Conservation (phyloP, 2,113 vertebrate species). For the Atlantisia rogersi region DNA sequence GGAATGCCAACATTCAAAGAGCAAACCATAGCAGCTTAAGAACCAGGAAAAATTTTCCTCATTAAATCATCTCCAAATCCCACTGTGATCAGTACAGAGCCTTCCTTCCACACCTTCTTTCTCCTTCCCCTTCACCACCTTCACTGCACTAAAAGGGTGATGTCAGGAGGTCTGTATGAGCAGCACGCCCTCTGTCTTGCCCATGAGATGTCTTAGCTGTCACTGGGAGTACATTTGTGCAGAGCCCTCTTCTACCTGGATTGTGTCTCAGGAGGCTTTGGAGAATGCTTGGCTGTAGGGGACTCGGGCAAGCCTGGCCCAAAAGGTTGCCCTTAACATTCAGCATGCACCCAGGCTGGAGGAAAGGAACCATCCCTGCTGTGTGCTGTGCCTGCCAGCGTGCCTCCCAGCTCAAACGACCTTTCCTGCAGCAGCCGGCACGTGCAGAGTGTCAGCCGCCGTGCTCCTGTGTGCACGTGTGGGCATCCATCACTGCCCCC, state of each 20-base stretch:
- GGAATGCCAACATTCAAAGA: constrained; percentile 50
- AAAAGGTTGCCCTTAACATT: not conserved
- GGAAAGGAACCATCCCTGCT: not conserved
- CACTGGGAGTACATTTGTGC: fast-evolving
- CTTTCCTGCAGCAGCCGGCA: not conserved
- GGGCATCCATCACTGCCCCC: not conserved
- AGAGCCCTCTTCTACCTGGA: fast-evolving
- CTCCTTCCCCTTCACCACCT: not conserved
- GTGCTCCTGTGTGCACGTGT: not conserved
- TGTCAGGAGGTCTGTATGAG: not conserved
- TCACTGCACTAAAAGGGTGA: not conserved
- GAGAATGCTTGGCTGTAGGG: not conserved
- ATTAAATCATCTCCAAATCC: constrained; percentile 14
- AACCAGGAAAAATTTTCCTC: not conserved
- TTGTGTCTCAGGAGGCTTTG: not conserved
- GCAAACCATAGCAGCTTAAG: constrained; percentile 47
- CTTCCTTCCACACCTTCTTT: not conserved
- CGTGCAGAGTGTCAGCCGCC: not conserved
- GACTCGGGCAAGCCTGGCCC: not conserved
- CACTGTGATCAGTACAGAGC: not conserved
- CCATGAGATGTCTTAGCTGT: fast-evolving
- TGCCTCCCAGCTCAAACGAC: not conserved
- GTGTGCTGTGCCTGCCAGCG: fast-evolving
- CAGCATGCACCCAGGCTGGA: fast-evolving
- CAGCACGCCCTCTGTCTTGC: fast-evolving